Evolutionary conservation across 2,113 vertebrate genomes (phyloP).

Genomic region (Pseudorasbora parva): DNA sequence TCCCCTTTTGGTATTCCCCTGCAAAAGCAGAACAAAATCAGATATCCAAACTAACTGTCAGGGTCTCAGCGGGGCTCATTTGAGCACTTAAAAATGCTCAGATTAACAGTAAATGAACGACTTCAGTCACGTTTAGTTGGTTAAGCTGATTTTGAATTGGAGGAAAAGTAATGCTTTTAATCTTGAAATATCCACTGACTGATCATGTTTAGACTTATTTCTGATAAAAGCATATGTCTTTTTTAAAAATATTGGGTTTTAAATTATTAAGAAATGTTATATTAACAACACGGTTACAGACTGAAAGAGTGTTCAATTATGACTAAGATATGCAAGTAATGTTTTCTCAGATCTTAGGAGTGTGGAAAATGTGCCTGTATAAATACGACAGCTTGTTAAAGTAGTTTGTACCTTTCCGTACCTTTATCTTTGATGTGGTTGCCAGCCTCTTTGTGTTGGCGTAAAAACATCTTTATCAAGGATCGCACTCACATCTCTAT

Average conservation of each 20-base stretch:
- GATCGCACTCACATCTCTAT: slow-evolving; percentile 18
- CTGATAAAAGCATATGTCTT: background rate
- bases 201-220: background rate
- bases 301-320: background rate
- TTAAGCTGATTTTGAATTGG: background rate
- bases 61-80: slow-evolving; percentile 25
- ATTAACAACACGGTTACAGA: background rate
- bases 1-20: slow-evolving; percentile 61
- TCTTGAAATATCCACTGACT: background rate
- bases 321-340: background rate
- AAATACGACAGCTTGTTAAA: slow-evolving; percentile 44
- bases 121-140: slow-evolving; percentile 26
- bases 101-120: slow-evolving; percentile 31
- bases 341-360: slow-evolving; percentile 28
- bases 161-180: background rate
- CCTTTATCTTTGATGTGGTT: slow-evolving; percentile 43
- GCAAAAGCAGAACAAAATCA: slow-evolving; percentile 59
- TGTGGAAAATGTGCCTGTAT: slow-evolving; percentile 27
- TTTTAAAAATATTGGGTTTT: background rate
- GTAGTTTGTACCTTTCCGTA: slow-evolving; percentile 26
- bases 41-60: slow-evolving; percentile 53
- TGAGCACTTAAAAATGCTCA: slow-evolving; percentile 13
- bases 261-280: slow-evolving; percentile 10
- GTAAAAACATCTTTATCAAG: slow-evolving; percentile 45
- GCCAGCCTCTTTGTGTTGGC: slow-evolving; percentile 20